These are phyloP conservation scores for Gallinago jamesoni DNA, from an alignment of 2,113 vertebrate species.

Conservation along the genomic window DNA sequence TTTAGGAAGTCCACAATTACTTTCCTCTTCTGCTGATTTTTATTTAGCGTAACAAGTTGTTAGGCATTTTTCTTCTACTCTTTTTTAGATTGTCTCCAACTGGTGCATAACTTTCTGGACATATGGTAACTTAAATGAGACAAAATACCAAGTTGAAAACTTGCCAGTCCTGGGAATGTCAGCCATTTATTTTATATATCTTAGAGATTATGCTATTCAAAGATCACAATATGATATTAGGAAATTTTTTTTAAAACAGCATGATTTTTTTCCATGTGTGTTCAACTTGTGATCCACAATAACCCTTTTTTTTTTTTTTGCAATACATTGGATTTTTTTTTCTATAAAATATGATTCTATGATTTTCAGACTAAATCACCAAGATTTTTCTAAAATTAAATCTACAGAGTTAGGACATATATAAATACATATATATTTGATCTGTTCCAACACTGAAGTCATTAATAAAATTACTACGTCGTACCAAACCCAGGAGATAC, in stretches of 20 bases:
- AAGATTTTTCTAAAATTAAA: background rate
- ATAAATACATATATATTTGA: background rate
- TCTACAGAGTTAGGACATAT: background rate
- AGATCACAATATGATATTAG: background rate
- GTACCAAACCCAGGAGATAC: background rate
- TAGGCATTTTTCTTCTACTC: background rate
- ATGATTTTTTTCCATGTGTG: background rate
- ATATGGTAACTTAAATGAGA: background rate
- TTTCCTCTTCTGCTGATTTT: background rate
- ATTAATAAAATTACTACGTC: background rate
- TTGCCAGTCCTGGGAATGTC: background rate
- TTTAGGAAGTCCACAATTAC: background rate
- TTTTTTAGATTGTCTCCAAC: background rate
- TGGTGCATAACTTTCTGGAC: background rate
- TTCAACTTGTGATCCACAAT: background rate
- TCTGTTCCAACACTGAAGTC: background rate
- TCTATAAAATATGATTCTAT: background rate
- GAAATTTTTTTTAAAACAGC: background rate
- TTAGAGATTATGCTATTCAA: background rate
- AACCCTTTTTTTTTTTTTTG: background rate
- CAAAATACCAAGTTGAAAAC: background rate
- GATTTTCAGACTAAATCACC: background rate
- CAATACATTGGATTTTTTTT: background rate
- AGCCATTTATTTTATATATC: background rate
- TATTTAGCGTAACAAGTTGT: background rate